Evolutionary conservation across 2,113 vertebrate species (phyloP), one percentile per base, ranked within the genome.

Genomic region (Polypterus senegalus): DNA sequence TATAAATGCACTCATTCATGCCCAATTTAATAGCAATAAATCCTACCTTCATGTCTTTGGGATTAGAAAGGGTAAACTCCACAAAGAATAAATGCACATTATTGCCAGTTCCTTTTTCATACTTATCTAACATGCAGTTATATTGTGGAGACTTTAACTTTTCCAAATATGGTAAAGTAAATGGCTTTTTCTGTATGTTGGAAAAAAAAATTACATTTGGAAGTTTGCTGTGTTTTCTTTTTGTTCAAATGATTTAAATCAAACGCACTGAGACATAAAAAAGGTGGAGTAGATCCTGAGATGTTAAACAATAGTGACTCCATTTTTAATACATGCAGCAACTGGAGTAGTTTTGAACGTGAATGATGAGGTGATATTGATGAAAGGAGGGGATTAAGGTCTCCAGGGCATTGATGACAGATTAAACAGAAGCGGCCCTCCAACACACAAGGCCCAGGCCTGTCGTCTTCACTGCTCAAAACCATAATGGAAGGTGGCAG

Each of bases 401-500:
- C 94, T 93, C 93, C 60, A 69, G 91, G 93, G 93, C 73, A 73
- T 88, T 79, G 88, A 88, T 93, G 91, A 92, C 89, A 92, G 94
- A 97, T 97, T 92, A 92, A 97, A 94, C 92, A 94, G 91, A 92
- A 90, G 90, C 78, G 86, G 78, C 91, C 90, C 81, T 55, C 76
- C 83, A 61, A 79, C 70, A 70, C 82, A 73, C 84, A 76, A 71
- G 79, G 75, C 84, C 87, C 87, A 74, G 80, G 85, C 87, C 90
- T 92, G 90, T 92, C 91, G 66, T 81, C 88, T 84, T 97, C 93
- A 94, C 74, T 62, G 49, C 91, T 94, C 91, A 89, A 83, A 83
- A 71, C 80, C 68, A 55, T 98, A 98, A 98, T 97, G 83, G 86
- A 84, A 93, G 79, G 81, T 95, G 96, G 92, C 96, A 93, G 93